These are phyloP conservation scores for Spilarctia lutea DNA, from an alignment of 2,888 invertebrate genomes.

Conservation along the genomic window DNA sequence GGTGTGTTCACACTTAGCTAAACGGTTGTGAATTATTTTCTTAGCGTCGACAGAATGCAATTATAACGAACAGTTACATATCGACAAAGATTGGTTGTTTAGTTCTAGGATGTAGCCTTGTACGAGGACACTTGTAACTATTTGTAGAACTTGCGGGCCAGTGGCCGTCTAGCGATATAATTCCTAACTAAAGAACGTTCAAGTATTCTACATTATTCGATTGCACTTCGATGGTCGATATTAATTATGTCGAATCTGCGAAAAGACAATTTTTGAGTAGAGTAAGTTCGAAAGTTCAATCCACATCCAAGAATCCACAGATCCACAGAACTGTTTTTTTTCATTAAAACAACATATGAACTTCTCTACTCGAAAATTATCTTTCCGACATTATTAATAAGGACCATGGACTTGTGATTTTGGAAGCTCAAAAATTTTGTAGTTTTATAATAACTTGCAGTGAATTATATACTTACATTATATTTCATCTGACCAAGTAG, in stretches of 20 bases:
- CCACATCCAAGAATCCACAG: too few species aligned
- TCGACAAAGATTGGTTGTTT: constrained; percentile 68
- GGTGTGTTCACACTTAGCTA: constrained; percentile 45
- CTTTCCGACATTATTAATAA: too few species aligned
- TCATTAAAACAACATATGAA: too few species aligned
- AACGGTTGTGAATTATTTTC: constrained; percentile 74
- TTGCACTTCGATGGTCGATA: too few species aligned
- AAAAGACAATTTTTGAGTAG: too few species aligned
- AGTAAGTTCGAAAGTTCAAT: too few species aligned
- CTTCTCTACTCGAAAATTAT: too few species aligned
- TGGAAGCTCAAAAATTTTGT: constrained; percentile 77
- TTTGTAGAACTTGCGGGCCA: constrained; percentile 35
- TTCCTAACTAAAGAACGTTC: constrained; percentile 34
- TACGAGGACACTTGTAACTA: constrained; percentile 30
- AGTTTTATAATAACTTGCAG: constrained; percentile 58
- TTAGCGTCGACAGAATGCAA: constrained; percentile 51
- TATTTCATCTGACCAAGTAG: constrained; percentile 70
- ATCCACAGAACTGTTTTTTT: too few species aligned
- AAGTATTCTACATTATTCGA: constrained; percentile 37
- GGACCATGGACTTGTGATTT: too few species aligned
- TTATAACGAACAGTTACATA: constrained; percentile 70
- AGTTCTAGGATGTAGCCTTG: constrained; percentile 59
- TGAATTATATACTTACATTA: constrained; percentile 24
- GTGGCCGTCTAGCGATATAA: constrained; percentile 36
- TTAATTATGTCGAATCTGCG: too few species aligned